Base-by-base conservation (phyloP, 2,113 vertebrate genomes). In the Plestiodon gilberti region DNA sequence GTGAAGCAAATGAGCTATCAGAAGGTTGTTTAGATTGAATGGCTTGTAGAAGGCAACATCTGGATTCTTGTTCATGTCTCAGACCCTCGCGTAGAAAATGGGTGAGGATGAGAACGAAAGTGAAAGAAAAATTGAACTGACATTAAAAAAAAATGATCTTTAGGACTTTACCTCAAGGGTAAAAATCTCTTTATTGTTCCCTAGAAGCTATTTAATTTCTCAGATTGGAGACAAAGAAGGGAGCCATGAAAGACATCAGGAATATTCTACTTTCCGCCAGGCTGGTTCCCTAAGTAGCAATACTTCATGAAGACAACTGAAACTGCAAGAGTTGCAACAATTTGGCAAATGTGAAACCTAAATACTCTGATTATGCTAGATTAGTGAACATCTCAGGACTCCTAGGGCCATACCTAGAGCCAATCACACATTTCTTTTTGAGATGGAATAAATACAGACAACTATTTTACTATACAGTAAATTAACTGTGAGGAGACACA, bases 11-110 rank as follows among this genome's bases (percentile, higher is more conserved):
- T 48, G 88, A 43, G 86, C 85, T 69, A 57, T 92, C 48, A 91
- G 69, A 87, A 89, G 87, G 23, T 43, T 62, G 38, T 88, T 93
- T 90, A 78, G 10, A 62, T 43, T 86, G 84, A 92, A 82, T 40
- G 35, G 43, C 23, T 90, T 93, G 62, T 89, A 28, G 35, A 88
- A 83, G 3, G 82, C 82, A 78, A 69, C 0, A 10, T 78, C 83
- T 0, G 0, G 71, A 15, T 35, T 89, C 35, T 0, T 1, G 23
- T 82, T 92, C 57, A 79, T 82, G 52, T 76, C 65, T 85, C 87
- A 82, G 59, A 35, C 13, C n/a, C 57, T 62, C 40, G 85, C 75
- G 43, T 33, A 80, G 0, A 4, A 57, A 89, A 30, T 76, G 82
- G 73, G 86, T 75, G 40, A 10, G 61, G 61, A 65, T 64, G n/a